phyloP scores from a whole-genome alignment of 2,888 invertebrate species.

The Agrypnus murinus region DNA sequence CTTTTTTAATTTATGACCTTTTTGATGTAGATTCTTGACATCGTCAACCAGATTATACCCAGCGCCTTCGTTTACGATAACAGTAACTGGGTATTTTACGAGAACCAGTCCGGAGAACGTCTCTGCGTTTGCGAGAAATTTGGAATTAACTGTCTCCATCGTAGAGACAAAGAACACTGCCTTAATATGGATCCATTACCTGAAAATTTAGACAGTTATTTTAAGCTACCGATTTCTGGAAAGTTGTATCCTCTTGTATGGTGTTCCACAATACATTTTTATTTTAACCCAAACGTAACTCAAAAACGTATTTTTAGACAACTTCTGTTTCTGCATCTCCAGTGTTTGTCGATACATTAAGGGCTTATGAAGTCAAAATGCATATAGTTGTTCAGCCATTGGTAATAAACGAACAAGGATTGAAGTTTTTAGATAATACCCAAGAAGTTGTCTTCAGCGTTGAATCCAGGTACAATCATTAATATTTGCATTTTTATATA shows the following conservation, averaged over 20 bases:
- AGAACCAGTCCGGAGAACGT: slow-evolving; percentile 30
- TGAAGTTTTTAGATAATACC: too few relatives aligned
- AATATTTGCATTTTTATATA: slow-evolving; percentile 6
- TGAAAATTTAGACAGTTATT: slow-evolving; percentile 12
- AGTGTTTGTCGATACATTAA: background rate
- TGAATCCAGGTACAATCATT: slow-evolving; percentile 18
- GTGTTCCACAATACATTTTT: too few relatives aligned
- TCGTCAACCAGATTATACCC: slow-evolving; percentile 59
- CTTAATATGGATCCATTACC: background rate
- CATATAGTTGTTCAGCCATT: slow-evolving; percentile 8
- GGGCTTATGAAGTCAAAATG: slow-evolving; percentile 21
- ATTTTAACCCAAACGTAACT: too few relatives aligned
- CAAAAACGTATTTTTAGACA: too few relatives aligned
- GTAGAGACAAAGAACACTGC: slow-evolving; percentile 52
- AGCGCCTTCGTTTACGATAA: slow-evolving; percentile 61
- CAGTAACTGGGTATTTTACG: slow-evolving; percentile 61
- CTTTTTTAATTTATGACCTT: too few relatives aligned
- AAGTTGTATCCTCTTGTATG: slow-evolving; percentile 29
- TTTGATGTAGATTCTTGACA: slow-evolving; percentile 55
- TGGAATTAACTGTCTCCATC: slow-evolving; percentile 58
- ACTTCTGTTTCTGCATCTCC: too few relatives aligned
- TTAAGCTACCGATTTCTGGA: background rate
- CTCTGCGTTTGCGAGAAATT: slow-evolving; percentile 60
- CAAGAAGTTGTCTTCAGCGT: background rate
- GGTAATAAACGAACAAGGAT: background rate